Conservation (phyloP, 2,797 vertebrate species). For the Anisognathus igniventris region DNA sequence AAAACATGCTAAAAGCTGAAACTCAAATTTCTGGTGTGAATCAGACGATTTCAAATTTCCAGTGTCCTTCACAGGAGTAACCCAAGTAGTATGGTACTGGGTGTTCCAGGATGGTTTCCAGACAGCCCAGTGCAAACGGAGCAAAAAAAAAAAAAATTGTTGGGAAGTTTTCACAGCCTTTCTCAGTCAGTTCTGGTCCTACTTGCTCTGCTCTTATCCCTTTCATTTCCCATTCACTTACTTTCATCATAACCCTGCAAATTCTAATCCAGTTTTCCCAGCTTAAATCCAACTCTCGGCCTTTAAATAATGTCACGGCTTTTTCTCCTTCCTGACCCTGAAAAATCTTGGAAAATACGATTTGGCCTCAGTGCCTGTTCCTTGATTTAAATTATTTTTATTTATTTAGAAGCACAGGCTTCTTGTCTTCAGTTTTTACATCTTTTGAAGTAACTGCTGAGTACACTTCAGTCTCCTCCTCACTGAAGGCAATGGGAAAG, state of each 20-base stretch:
- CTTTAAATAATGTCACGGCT: neutral
- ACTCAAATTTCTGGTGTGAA: neutral
- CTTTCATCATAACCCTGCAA: neutral
- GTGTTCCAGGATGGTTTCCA: neutral
- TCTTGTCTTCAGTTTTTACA: neutral
- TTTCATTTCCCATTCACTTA: neutral
- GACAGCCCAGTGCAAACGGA: neutral
- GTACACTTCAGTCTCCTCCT: neutral
- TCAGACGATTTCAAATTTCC: neutral
- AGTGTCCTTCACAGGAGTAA: neutral
- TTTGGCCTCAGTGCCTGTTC: neutral
- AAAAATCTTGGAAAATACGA: neutral
- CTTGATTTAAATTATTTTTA: neutral
- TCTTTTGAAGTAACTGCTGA: neutral
- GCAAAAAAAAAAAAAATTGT: rapidly evolving
- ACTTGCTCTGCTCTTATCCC: neutral
- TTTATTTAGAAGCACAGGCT: neutral
- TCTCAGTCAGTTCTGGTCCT: neutral
- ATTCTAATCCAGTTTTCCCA: neutral
- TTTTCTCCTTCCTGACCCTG: neutral
- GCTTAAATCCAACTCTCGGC: neutral
- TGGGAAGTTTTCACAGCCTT: neutral
- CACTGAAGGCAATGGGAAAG: rapidly evolving
- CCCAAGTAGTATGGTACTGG: neutral
- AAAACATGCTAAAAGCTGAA: neutral